Evolutionary conservation across 2,888 invertebrate species (phyloP), one percentile per base, ranked within the genome.

Genomic region (Gastrophysa polygoni): DNA sequence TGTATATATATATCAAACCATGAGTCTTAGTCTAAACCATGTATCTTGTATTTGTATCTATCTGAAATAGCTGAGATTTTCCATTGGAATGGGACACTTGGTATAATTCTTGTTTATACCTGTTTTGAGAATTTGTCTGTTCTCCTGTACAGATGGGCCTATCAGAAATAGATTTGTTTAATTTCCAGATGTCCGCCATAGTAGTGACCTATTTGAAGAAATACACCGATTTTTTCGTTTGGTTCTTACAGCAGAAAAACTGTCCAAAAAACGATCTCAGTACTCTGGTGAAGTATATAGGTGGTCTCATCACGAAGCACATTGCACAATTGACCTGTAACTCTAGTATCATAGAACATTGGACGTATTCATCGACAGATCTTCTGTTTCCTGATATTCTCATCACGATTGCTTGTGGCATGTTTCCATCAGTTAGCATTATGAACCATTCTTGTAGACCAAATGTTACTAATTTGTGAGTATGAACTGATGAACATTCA

Each of bases 381-480:
- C 49, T 75, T 16, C 65, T 73, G 4, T 75, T 78, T 63, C 78
- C 78, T 2, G 75, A 75, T 59, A 73, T 75, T 54, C 64, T 77
- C 28, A 73, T 73, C 38, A 73, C 75, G 2, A 70, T 78, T 52
- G 95, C 92, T 0, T 90, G 93, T 1, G 95, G 91, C 0, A 91
- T 96, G 75, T 95, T 91, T 78, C 92, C 95, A 0, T 89, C 92
- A 1, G 88, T 93, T 0, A 92, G 94, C 73, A 88, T 96, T 83
- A 92, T 96, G 88, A 98, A 97, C 80, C 97, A 98, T 82, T 91
- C 95, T 0, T 97, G 97, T 78, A 89, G 91, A 67, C 91, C 94
- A 5, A 91, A 91, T 73, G 90, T 95, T 62, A 87, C 89, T 55
- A 89, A 89, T 72, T 88, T 87, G 90, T 91, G 79, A 78, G 76